A percentile compares a stretch with the other conserved stretches of the same genome.
Conservation (phyloP, 2,888 invertebrate species). For the Microctonus brassicae region DNA sequence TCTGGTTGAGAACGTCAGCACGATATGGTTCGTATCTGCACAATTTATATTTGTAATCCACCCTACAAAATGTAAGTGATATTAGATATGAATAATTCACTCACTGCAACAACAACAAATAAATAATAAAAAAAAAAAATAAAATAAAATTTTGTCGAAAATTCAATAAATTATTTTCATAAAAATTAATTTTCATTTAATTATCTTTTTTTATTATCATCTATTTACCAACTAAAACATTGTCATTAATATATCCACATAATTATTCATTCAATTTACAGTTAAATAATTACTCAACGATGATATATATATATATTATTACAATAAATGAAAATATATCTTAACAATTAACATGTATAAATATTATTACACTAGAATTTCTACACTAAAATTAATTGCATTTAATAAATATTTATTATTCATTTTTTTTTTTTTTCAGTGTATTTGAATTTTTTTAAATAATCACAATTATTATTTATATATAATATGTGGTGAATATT, state of each 20-base stretch:
- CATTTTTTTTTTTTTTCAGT: too few relatives aligned
- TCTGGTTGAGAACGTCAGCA: not conserved
- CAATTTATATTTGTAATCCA: not conserved
- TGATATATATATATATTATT: not conserved
- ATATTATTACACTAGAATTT: not conserved
- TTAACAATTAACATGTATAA: not conserved
- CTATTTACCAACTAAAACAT: not conserved
- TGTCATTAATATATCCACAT: not conserved
- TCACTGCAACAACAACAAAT: not conserved
- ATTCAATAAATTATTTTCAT: not conserved
- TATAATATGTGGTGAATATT: too few relatives aligned
- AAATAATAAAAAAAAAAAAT: not conserved
- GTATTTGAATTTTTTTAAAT: too few relatives aligned
- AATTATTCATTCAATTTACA: not conserved
- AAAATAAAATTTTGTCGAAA: slow-evolving; percentile 9
- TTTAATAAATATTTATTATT: too few relatives aligned
- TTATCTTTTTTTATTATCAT: not conserved
- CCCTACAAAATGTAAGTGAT: not conserved
- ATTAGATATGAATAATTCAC: not conserved
- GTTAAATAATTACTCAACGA: not conserved
- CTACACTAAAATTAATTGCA: too few relatives aligned
- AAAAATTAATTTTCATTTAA: not conserved
- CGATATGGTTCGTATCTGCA: not conserved
- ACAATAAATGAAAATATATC: not conserved
- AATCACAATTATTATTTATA: too few relatives aligned